Base-by-base conservation (phyloP, 2,797 vertebrate genomes). In the Siniperca undulata region DNA sequence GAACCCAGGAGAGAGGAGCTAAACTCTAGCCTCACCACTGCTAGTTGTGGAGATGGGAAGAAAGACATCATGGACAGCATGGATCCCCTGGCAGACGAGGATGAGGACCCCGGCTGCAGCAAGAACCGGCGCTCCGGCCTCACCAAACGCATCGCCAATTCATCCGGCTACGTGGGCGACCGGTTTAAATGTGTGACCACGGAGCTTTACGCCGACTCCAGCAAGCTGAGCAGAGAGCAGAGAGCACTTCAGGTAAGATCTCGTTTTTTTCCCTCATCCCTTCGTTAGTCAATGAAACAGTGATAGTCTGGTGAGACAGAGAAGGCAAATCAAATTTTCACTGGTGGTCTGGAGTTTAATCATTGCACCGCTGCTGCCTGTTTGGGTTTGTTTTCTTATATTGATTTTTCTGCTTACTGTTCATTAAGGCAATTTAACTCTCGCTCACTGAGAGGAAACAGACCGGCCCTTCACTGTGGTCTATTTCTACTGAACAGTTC, bases 181-280 rank as follows among this genome's bases (percentile, higher is more conserved):
- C 96, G 95, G 52, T 96, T 98, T 92, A 98, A 97, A 94, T 97
- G 96, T 19, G 92, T 97, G 91, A 97, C 97, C 8, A 97, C 97
- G 0, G 97, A 98, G 88, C 95, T 98, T 75, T 96, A 97, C 0
- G 96, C 97, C 0, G 97, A 98, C 88, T 96, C 97, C 81, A 98
- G 97, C 93, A 96, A 97, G 91, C 96, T 98, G 83, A 97, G 97
- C 94, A 93, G 97, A 74, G 97, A 98, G 91, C 97, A 98, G 93
- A 94, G 96, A 67, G 97, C 97, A 0, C 86, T 98, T 64, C 97
- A 98, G 97, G 98, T 99, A 95, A 97, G 97, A 74, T 48, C 38
- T 46, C 30, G 60, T 55, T 59, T 36, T 40, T 48, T 62, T 36
- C 14, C 22, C 22, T 74, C 48, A 14, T 69, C 42, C 20, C 10